Evolutionary conservation across 2,888 invertebrate genomes (phyloP).

Genomic region (Tipula unca): DNA sequence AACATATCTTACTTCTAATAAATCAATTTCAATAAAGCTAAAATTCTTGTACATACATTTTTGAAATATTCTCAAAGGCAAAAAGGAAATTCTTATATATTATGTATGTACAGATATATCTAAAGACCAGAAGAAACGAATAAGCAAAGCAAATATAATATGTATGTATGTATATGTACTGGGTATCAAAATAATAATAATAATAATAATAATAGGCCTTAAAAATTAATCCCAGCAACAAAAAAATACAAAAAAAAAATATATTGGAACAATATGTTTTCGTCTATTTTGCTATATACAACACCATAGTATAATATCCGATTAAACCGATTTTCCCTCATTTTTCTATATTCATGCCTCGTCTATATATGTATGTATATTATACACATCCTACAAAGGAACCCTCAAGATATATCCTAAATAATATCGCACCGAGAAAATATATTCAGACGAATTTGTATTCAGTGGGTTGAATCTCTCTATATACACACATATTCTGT

Average conservation of each 20-base stretch:
- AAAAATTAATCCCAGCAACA: neutral
- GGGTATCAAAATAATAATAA: neutral
- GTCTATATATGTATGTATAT: neutral
- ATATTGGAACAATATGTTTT: neutral
- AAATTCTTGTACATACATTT: neutral
- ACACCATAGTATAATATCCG: neutral
- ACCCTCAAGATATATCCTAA: neutral
- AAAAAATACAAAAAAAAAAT: neutral
- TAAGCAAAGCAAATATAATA: neutral
- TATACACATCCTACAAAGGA: neutral
- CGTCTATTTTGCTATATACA: neutral
- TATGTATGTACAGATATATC: too few relatives aligned
- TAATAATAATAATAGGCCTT: neutral
- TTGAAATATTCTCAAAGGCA: neutral
- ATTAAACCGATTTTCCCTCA: neutral
- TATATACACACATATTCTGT: too few relatives aligned
- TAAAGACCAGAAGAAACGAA: neutral
- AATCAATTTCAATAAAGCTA: neutral
- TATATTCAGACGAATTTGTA: neutral
- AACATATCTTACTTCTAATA: neutral
- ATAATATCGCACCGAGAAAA: neutral
- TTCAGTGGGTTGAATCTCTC: neutral
- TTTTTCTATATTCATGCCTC: neutral
- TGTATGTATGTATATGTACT: neutral
- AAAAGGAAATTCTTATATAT: neutral